Conservation (phyloP, 2,797 vertebrate species). For the Poeciliopsis gracilis region DNA sequence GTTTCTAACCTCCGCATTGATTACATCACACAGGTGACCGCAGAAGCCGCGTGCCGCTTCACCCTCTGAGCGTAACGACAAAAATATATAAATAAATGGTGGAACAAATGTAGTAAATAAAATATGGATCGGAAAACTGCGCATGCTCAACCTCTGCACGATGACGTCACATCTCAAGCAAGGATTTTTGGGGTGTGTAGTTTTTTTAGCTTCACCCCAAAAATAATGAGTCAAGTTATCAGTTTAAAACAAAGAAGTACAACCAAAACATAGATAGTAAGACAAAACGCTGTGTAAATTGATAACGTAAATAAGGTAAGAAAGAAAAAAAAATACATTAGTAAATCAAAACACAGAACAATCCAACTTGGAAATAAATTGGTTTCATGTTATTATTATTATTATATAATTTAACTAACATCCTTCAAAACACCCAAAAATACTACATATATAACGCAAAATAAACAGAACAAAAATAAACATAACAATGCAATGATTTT, state of each 20-base stretch:
- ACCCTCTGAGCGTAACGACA: constrained; percentile 18
- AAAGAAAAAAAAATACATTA: background rate
- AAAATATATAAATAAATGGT: constrained; percentile 64
- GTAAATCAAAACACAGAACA: background rate
- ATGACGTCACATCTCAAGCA: constrained; percentile 23
- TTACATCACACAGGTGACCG: constrained; percentile 69
- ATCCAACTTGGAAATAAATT: background rate
- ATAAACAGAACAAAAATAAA: background rate
- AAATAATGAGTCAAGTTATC: background rate
- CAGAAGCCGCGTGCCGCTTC: constrained; percentile 43
- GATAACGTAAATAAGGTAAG: background rate
- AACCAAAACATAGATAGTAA: background rate
- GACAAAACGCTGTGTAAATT: background rate
- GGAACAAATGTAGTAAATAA: constrained; percentile 75
- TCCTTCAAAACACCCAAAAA: background rate
- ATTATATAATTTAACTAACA: background rate
- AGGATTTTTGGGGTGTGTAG: constrained; percentile 57
- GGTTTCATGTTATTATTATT: background rate
- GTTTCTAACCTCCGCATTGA: constrained; percentile 40
- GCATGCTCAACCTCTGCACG: constrained; percentile 42
- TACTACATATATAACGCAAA: background rate
- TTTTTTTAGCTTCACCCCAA: background rate
- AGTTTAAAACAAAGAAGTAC: background rate
- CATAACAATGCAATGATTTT: background rate
- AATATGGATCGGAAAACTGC: constrained; percentile 58